Base-by-base conservation (phyloP, 1,140 invertebrate genomes). In the Glossosoma conforme region DNA sequence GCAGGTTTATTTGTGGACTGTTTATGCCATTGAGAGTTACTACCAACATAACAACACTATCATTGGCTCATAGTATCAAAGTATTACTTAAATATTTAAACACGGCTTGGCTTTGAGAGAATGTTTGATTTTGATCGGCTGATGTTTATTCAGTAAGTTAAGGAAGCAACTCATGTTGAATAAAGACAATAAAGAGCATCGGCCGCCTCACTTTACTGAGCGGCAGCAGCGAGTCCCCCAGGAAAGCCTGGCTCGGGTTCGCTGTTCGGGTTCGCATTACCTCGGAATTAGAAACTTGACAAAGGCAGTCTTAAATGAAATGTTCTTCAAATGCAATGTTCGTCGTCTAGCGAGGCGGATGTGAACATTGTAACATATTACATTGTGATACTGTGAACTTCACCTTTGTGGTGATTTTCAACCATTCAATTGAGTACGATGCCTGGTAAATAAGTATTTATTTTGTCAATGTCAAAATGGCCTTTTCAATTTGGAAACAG, bases 361-460 rank as follows among this genome's bases (percentile, higher is more conserved):
- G 19, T 18, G 37, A 21, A 40, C n/a, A 9, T 40, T 40, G 18
- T 11, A 40, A 40, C 15, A 40, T 19, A 40, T 30, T 30, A n/a
- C n/a, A 30, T 40, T 40, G 37, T 40, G 37, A 40, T 40, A 40
- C 37, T 40, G 14, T 14, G 37, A 14, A 17, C 18, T 18, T 40
- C 18, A 14, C 32, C 32, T 33, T 15, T 33, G 32, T n/a, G n/a
- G n/a, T n/a, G n/a, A n/a, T n/a, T n/a, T 11, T 33, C 15, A n/a
- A 33, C 32, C 32, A 13, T 33, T 33, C 32, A 11, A n/a, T 33
- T 33, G n/a, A 33, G 32, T 33, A 33, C 11, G 32, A 33, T 33
- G 32, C 32, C 32, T 33, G 32, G n/a, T 4, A 33, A 28, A 33
- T 11, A 15, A 33, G 32, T 33, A 33, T 33, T 33, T 33, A 33